Evolutionary conservation across 1,140 invertebrate species (phyloP).

Genomic region (Araneus ventricosus): DNA sequence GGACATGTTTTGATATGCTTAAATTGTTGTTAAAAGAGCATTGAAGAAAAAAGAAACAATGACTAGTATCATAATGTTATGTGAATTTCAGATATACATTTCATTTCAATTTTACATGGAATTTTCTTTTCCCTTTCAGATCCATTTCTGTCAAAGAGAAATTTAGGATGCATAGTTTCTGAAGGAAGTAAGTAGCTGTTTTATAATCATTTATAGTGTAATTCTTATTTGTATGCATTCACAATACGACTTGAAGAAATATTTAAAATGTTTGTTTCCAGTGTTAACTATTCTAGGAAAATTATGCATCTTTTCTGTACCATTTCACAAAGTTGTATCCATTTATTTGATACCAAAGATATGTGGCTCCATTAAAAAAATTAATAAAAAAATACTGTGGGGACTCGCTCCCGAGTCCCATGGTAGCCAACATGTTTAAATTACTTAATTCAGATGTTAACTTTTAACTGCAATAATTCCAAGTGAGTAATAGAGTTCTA

Average conservation of each 20-base stretch:
- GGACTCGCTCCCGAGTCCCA: too few species aligned
- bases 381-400: background rate
- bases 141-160: slow-evolving; percentile 25
- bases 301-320: too few species aligned
- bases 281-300: background rate
- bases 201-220: background rate
- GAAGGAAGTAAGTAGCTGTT: background rate
- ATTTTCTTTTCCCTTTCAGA: slow-evolving; percentile 4
- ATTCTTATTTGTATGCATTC: background rate
- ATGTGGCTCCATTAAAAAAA: background rate
- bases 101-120: background rate
- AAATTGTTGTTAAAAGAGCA: background rate
- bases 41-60: too few species aligned
- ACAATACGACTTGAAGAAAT: background rate
- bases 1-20: background rate
- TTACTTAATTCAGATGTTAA: too few species aligned
- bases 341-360: too few species aligned
- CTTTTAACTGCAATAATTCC: too few species aligned
- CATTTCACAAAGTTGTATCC: too few species aligned
- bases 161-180: slow-evolving; percentile 30
- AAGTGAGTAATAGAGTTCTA: too few species aligned
- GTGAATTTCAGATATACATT: background rate
- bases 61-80: background rate
- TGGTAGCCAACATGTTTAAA: too few species aligned
- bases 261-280: background rate